Evolutionary conservation across 1,140 invertebrate genomes (phyloP), one percentile per base, ranked within the genome.

Genomic region (Leguminivora glycinivorella): DNA sequence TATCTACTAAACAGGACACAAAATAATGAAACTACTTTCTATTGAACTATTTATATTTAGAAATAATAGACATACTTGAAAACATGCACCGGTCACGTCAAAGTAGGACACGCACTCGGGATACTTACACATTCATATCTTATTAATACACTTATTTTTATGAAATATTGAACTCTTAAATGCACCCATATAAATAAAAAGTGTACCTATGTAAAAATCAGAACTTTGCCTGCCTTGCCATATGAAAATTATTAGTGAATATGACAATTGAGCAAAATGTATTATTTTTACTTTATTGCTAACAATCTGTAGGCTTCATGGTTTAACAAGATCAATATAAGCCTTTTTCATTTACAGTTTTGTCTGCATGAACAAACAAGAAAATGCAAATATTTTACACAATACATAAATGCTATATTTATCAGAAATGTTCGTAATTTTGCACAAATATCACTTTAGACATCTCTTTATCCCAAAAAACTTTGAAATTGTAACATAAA

Each of bases 21-120:
- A 43, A 43, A 43, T n/a, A 85, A 43, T 68, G 73, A 67, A 12
- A 68, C 19, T 68, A 67, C 68, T 68, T 69, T 67, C n/a, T 70
- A 70, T 69, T 38, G 14, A 66, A 67, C 60, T 63, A 71, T 52
- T 25, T 67, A 24, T 68, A 66, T 66, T 52, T 68, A 58, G 52
- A 40, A 58, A 56, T 29, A 22, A 52, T 52, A 52, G n/a, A 47
- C 43, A 47, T 47, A 47, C 43, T 47, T 47, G 14, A 47, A 47
- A 52, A 22, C 47, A 52, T 52, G 22, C 47, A 10, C 47, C 17
- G 47, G 6, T 22, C 17, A 22, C 7, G 47, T 22, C 43, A 19
- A 22, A 52, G 10, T 52, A 9, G 22, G 19, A 52, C 47, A 47
- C 14, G 43, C 43, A 52, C 47, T 52, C 47, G 17, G 19, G 47